A percentile compares a stretch with the other conserved stretches of the same genome.
These are phyloP conservation scores for Enoplosus armatus DNA, from an alignment of 2,797 vertebrate genomes.

Conservation along the genomic window DNA sequence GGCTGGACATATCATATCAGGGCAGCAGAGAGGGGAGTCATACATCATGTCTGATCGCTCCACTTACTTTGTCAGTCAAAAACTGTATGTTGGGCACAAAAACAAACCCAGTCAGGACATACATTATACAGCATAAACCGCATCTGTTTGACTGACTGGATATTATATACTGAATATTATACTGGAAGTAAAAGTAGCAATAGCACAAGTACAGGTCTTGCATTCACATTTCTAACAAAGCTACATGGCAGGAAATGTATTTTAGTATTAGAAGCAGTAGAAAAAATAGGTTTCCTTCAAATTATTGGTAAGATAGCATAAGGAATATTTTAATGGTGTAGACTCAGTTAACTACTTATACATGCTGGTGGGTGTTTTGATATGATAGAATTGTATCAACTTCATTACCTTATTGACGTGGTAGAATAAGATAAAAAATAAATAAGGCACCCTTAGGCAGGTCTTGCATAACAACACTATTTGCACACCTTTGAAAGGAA, in stretches of 20 bases:
- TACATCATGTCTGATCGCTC: slow-evolving; percentile 58
- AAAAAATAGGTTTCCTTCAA: neutral
- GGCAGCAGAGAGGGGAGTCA: slow-evolving; percentile 42
- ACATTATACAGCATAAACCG: neutral
- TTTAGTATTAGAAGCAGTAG: neutral
- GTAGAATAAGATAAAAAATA: neutral
- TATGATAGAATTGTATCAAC: neutral
- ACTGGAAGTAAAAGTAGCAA: neutral
- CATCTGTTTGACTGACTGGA: slow-evolving; percentile 12
- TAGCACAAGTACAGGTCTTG: neutral
- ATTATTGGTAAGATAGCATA: neutral
- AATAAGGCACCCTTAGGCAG: neutral
- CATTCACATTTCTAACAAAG: neutral
- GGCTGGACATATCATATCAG: slow-evolving; percentile 48
- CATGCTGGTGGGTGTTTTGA: neutral
- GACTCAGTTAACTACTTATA: no score
- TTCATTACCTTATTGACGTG: neutral
- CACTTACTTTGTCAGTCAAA: slow-evolving; percentile 47
- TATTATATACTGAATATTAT: no score
- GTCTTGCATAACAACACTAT: neutral
- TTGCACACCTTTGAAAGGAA: neutral
- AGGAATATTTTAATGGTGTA: neutral
- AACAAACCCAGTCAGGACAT: slow-evolving; percentile 2
- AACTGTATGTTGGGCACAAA: slow-evolving; percentile 19
- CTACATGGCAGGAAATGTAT: neutral